A percentile compares a stretch with the other conserved stretches of the same genome.
Conservation (phyloP, 1,140 invertebrate genomes). For the Atta texana region DNA sequence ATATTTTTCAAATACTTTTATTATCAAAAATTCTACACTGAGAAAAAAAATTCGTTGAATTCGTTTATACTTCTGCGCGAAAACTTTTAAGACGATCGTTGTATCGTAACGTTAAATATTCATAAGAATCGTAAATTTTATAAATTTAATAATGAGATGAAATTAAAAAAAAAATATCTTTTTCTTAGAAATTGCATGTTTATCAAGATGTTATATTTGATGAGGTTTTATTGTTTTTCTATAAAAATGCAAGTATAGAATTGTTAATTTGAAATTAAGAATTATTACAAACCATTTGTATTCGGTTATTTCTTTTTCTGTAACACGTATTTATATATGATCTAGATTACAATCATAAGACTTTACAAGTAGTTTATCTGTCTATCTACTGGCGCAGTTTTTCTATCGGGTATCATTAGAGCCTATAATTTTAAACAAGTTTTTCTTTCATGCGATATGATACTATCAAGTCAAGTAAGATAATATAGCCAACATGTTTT, state of each 20-base stretch:
- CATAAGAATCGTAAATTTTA: background rate
- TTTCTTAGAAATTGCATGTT: background rate
- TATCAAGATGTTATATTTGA: background rate
- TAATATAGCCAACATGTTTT: slow-evolving; percentile 5
- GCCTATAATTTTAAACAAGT: slow-evolving; percentile 56
- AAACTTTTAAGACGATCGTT: background rate
- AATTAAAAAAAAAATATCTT: too few species aligned
- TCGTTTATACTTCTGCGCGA: background rate
- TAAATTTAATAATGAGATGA: slow-evolving; percentile 9
- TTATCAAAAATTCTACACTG: background rate
- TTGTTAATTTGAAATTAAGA: slow-evolving; percentile 19
- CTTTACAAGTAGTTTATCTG: slow-evolving; percentile 23
- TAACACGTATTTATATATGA: slow-evolving; percentile 7
- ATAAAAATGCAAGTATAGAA: background rate
- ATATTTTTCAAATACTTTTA: background rate
- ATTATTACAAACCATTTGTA: background rate
- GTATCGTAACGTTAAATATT: background rate
- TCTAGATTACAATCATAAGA: slow-evolving; percentile 11
- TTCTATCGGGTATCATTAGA: slow-evolving; percentile 23
- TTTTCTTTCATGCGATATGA: slow-evolving; percentile 51
- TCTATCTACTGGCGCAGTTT: slow-evolving; percentile 29
- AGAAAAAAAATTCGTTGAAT: too few species aligned
- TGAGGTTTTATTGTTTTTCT: background rate
- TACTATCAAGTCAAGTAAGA: slow-evolving; percentile 14
- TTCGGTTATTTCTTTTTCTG: background rate